Conservation (phyloP, 2,113 vertebrate genomes). For the Austrofundulus limnaeus region DNA sequence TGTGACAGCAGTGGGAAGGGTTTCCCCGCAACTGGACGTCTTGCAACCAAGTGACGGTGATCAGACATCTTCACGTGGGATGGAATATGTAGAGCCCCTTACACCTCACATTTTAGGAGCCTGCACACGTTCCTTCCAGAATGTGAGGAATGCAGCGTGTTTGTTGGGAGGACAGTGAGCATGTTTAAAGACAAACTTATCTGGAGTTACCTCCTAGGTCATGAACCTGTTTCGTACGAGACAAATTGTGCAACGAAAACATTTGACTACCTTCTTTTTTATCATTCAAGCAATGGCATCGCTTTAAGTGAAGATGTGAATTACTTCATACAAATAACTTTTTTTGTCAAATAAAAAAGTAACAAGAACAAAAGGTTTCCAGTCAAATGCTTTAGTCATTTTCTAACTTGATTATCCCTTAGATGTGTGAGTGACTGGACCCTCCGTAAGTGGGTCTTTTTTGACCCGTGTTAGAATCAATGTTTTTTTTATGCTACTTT, state of each 20-base stretch:
- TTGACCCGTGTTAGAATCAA: no score
- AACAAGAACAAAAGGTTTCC: slow-evolving; percentile 26
- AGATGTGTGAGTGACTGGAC: no score
- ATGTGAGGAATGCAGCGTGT: slow-evolving; percentile 59
- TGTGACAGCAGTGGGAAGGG: no score
- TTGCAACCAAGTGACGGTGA: no score
- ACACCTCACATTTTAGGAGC: slow-evolving; percentile 56
- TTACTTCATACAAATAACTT: not conserved
- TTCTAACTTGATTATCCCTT: slow-evolving; percentile 34
- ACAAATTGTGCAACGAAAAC: slow-evolving; percentile 6
- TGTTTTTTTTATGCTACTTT: no score
- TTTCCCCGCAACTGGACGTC: no score
- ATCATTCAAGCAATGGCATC: not conserved
- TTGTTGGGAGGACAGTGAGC: slow-evolving; percentile 26
- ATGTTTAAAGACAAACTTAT: slow-evolving; percentile 36
- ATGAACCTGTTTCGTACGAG: slow-evolving; percentile 20
- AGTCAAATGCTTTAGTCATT: slow-evolving; percentile 26
- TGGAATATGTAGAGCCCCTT: no score
- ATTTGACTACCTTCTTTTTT: not conserved
- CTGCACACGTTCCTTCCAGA: slow-evolving; percentile 63
- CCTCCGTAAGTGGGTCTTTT: no score
- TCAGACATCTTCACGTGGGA: no score
- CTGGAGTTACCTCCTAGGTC: slow-evolving; percentile 39
- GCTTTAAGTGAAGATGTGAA: not conserved
- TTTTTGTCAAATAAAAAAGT: slow-evolving; percentile 6